phyloP scores from a whole-genome alignment of 2,797 vertebrate species.

The Xenops minutus region DNA sequence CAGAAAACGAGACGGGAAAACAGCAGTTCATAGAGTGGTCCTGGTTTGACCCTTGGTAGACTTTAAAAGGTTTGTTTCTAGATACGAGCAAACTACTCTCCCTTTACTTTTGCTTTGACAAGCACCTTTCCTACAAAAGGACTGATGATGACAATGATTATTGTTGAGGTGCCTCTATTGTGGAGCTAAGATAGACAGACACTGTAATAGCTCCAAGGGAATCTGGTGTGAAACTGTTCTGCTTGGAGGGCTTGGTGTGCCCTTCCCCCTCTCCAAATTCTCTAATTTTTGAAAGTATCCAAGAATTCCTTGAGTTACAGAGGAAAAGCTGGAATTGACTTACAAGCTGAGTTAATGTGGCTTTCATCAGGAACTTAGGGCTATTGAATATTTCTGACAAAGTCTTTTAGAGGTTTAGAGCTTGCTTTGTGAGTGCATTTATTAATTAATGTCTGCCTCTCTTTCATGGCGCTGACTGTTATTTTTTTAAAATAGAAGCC shows the following conservation, averaged over 20 bases:
- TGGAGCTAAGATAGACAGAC: neutral
- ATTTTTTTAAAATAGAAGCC: neutral
- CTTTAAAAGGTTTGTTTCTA: neutral
- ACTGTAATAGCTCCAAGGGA: neutral
- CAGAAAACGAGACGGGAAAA: neutral
- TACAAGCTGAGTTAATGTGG: neutral
- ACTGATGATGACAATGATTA: neutral
- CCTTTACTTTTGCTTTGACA: neutral
- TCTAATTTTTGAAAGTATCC: neutral
- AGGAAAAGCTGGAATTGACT: constrained; percentile 11
- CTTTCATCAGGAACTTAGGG: neutral
- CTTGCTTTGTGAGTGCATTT: constrained; percentile 39
- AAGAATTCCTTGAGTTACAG: neutral
- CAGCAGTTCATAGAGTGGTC: neutral
- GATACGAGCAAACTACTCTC: neutral
- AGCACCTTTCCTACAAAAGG: neutral
- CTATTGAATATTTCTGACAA: neutral
- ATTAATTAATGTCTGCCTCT: constrained; percentile 49
- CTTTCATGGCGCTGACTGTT: neutral
- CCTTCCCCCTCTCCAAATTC: neutral
- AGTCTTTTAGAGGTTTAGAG: constrained; percentile 16
- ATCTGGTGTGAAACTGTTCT: neutral
- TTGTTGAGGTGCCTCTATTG: constrained; percentile 9
- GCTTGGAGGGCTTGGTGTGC: neutral
- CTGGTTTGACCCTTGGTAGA: neutral